Conservation (phyloP, 2,113 vertebrate species). For the Passer montanus region DNA sequence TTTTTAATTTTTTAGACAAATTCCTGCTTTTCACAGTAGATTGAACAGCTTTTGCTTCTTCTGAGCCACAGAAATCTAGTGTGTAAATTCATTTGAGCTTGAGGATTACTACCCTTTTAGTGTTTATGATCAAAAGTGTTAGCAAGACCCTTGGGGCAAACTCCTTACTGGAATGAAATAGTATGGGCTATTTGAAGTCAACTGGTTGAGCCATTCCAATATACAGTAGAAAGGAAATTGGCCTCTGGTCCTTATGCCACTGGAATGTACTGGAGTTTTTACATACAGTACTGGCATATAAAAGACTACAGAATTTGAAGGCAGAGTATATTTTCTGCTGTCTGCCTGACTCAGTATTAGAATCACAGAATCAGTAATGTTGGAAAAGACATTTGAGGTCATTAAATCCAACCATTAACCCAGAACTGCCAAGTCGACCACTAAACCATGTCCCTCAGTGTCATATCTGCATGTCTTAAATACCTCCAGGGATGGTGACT, state of each 20-base stretch:
- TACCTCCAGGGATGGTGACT: background rate
- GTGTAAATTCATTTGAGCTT: background rate
- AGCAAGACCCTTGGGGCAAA: background rate
- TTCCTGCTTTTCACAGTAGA: background rate
- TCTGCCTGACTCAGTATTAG: background rate
- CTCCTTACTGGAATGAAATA: background rate
- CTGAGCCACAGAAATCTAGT: background rate
- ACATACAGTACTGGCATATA: background rate
- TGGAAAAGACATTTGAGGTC: background rate
- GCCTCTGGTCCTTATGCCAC: background rate
- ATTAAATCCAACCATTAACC: background rate
- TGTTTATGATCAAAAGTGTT: constrained; percentile 1
- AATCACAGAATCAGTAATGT: background rate
- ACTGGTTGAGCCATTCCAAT: background rate
- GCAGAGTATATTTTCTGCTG: background rate
- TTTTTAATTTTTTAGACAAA: background rate
- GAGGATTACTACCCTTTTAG: background rate
- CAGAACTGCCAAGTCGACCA: background rate
- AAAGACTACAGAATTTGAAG: background rate
- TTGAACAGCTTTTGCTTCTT: background rate
- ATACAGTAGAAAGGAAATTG: background rate
- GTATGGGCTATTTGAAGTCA: background rate
- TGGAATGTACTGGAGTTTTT: background rate
- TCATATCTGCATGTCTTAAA: background rate
- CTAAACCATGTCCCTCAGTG: background rate